Evolutionary conservation across 30 jellyfish, hydroid and myxozoan species (phyloP), one percentile per base, ranked within the genome.

Genomic region (Aurelia sp.): DNA sequence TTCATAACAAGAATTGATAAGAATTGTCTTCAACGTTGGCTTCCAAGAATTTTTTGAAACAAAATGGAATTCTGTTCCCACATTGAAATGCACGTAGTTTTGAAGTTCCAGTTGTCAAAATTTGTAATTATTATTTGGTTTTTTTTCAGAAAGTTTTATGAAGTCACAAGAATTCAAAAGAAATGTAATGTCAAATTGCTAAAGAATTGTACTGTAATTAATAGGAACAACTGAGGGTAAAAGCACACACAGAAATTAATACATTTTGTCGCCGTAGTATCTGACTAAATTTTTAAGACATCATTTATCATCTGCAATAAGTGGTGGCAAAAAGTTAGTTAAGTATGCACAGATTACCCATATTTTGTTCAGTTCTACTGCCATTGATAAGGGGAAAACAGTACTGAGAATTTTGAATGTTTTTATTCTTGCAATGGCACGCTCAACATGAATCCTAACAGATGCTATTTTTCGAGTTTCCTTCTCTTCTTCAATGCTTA

Each of bases 391-490:
- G 19, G 85, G 78, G 9, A 52, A 82, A 13, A 66, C 67, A 13
- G 68, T 13, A 31, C 73, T 71, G 20, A 82, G 30, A 71, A 53
- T 71, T 10, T 66, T 27, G 44, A 52, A 82, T 53, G 78, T 59
- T 66, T 82, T 82, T 21, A 69, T 61, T 31, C 92, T 30, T 21
- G 76, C 66, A 62, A 82, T 82, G 10, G 92, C 86, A 6, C 79
- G 20, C 53, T 82, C 92, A 15, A 82, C 92, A 50, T 82, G 87
- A 37, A 82, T 62, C 5, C 92, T 66, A 27, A 69, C 80, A 69
- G 91, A 65, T 20, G 91, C 91, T 33, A 81, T 81, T 40, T 66
- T 20, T 47, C 91, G 50, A 7, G 91, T 81, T 59, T 81, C 91
- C 6, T 19, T 66, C 47, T 81, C 91, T 35, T 81, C 75, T 11